Conservation (phyloP, 2,113 vertebrate species). For the Corvus hawaiiensis region DNA sequence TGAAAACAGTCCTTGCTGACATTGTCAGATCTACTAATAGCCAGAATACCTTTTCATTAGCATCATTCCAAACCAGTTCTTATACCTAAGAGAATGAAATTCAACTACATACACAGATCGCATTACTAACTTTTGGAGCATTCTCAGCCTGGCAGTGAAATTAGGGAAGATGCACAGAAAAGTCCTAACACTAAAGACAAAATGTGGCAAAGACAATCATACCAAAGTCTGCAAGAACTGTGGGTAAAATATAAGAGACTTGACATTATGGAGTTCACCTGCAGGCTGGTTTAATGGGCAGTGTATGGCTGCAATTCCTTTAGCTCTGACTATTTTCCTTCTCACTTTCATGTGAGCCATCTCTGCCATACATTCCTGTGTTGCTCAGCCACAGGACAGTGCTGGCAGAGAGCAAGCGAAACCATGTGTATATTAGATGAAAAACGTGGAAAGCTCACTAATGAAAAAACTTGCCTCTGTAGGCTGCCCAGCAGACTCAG, state of each 20-base stretch:
- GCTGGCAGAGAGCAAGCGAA: not conserved
- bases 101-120: not conserved
- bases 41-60: not conserved
- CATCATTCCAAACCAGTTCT: not conserved
- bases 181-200: not conserved
- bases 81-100: not conserved
- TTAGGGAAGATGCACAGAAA: not conserved
- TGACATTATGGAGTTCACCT: not conserved
- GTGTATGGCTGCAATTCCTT: not conserved
- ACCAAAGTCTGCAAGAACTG: not conserved
- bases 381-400: not conserved
- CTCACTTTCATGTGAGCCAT: not conserved
- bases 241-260: not conserved
- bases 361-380: slow-evolving; percentile 14
- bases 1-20: not conserved
- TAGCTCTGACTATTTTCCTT: not conserved
- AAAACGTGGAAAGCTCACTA: slow-evolving; percentile 13
- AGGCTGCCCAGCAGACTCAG: not conserved
- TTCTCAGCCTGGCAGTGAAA: not conserved
- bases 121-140: not conserved
- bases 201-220: not conserved
- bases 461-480: not conserved
- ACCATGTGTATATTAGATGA: not conserved
- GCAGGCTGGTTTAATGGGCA: not conserved
- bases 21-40: not conserved